phyloP scores from a whole-genome alignment of 1,140 invertebrate species.

The Macrosteles quadrilineatus region DNA sequence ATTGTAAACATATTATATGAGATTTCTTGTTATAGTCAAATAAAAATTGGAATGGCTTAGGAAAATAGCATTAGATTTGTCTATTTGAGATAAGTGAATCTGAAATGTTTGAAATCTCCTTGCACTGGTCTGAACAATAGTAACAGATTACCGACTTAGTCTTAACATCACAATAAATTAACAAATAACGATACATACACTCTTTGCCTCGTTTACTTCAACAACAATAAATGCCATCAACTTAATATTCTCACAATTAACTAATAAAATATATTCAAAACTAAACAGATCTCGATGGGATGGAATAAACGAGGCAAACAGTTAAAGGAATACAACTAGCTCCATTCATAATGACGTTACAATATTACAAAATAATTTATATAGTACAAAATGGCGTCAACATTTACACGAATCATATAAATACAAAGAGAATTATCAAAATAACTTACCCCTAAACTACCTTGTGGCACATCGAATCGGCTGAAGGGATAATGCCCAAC shows the following conservation, averaged over 20 bases:
- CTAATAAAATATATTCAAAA: slow-evolving; percentile 10
- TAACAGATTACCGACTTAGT: slow-evolving; percentile 26
- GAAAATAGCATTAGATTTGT: not conserved
- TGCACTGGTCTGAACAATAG: slow-evolving; percentile 3
- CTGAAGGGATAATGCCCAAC: not conserved
- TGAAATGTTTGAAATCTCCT: not conserved
- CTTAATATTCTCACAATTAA: not conserved
- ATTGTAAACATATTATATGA: not conserved
- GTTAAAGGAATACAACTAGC: not conserved
- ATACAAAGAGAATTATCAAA: slow-evolving; percentile 27
- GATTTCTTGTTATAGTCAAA: not conserved
- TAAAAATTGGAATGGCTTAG: not conserved
- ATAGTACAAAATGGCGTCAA: slow-evolving; percentile 30
- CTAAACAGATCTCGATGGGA: not conserved
- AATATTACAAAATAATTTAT: slow-evolving; percentile 36
- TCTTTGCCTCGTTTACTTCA: slow-evolving; percentile 21
- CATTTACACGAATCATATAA: slow-evolving; percentile 27
- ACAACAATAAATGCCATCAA: slow-evolving; percentile 18
- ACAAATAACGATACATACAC: slow-evolving; percentile 24
- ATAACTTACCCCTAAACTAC: slow-evolving; percentile 27
- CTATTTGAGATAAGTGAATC: not conserved
- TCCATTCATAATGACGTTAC: slow-evolving; percentile 10
- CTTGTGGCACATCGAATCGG: not conserved
- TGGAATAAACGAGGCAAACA: slow-evolving; percentile 11
- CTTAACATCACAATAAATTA: slow-evolving; percentile 27